A percentile compares a stretch with the other conserved stretches of the same genome.
These are phyloP conservation scores for Drosophila tani DNA, from an alignment of 1,140 invertebrate species.

Conservation along the genomic window DNA sequence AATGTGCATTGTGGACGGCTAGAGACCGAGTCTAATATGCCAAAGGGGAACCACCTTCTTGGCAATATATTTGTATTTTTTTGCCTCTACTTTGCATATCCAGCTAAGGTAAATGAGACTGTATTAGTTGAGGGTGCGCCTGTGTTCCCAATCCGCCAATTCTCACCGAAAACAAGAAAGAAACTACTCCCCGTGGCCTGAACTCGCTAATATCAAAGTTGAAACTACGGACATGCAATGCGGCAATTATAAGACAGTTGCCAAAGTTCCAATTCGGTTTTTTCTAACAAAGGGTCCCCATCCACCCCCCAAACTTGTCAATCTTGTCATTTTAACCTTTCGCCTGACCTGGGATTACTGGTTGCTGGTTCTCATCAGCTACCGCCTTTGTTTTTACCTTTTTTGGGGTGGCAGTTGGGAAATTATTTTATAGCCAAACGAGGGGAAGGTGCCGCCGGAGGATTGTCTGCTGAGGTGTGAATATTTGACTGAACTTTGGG, in stretches of 20 bases:
- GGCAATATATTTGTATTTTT: slow-evolving; percentile 9
- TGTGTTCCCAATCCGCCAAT: slow-evolving; percentile 49
- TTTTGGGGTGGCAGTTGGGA: slow-evolving; percentile 3
- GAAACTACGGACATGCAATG: slow-evolving; percentile 73
- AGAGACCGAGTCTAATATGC: slow-evolving; percentile 33
- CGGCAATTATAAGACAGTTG: slow-evolving; percentile 69
- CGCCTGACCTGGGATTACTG: slow-evolving; percentile 61
- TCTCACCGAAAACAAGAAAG: slow-evolving; percentile 44
- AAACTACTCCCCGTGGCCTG: slow-evolving; percentile 21
- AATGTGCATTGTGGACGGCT: slow-evolving; percentile 56
- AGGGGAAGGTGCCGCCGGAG: neutral
- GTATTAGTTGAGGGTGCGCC: slow-evolving; percentile 45
- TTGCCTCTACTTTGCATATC: slow-evolving; percentile 34
- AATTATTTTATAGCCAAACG: slow-evolving; percentile 17
- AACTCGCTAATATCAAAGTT: slow-evolving; percentile 74
- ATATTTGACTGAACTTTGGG: slow-evolving; percentile 34
- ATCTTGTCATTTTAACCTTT: slow-evolving; percentile 83
- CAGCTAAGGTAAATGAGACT: slow-evolving; percentile 21
- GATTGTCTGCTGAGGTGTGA: slow-evolving; percentile 35
- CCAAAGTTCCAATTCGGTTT: slow-evolving; percentile 37
- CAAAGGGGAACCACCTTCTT: slow-evolving; percentile 33
- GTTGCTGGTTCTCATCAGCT: slow-evolving; percentile 24
- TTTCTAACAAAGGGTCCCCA: slow-evolving; percentile 43
- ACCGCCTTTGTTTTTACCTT: slow-evolving; percentile 1
- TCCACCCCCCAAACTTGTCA: slow-evolving; percentile 56